Evolutionary conservation across 2,797 vertebrate genomes (phyloP), one percentile per base, ranked within the genome.

Genomic region (Gymnothorax reevesii): DNA sequence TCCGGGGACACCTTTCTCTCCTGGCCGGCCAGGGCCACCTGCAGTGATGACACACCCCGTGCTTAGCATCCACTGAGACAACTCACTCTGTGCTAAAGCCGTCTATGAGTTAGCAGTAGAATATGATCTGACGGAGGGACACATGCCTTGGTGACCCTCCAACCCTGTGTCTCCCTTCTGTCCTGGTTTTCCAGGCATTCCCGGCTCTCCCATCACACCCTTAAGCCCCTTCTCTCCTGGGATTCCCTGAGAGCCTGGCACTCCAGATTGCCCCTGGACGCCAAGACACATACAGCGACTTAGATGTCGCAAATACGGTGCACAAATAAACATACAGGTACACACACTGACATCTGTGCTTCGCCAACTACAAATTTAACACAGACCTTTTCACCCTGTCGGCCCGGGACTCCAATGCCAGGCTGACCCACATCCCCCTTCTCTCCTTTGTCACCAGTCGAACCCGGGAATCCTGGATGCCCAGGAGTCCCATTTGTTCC

Each of bases 21-120:
- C 99, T 49, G 97, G 96, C 85, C 89, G 90, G 49, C 99, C 99
- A 0, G 97, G 93, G 89, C 96, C 97, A 92, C 99, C 99, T 99
- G 89, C 87, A 87, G 75, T 42, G 17, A 13, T 59, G 49, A 77
- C 59, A 57, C 15, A 57, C 52, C 20, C 4, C 22, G 10, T 22
- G 17, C 64, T 69, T 69, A 69, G 64, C 64, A 69, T 69, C 25
- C 22, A 69, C 64, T n/a, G 64, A 7, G 64, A 69, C 22, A 69
- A 69, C 9, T 69, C 10, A 9, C 64, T 25, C 25, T 69, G 64
- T 69, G 9, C 64, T 69, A n/a, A 10, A 25, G 22, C 2, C 25
- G n/a, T n/a, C 1, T 25, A 69, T 22, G 22, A 69, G 22, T n/a
- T 69, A n/a, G 64, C 6, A 8, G 17, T 69, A n/a, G 64, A 69